These are phyloP conservation scores for Aphidius ervi DNA, from an alignment of 1,140 invertebrate species.

Conservation along the genomic window DNA sequence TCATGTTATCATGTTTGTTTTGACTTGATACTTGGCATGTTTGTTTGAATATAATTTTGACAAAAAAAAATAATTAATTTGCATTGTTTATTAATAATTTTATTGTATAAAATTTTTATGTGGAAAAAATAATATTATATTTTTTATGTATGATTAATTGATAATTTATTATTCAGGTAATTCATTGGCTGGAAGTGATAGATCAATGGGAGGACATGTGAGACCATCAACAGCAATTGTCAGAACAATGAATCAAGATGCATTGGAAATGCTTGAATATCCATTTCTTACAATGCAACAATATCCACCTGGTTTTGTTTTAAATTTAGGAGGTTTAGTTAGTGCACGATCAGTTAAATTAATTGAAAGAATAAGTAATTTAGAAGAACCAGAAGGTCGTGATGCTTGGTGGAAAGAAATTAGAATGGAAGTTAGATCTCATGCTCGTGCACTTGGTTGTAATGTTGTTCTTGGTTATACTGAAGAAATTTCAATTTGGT, in stretches of 20 bases:
- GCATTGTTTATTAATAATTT: not conserved
- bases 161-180: slow-evolving; percentile 54
- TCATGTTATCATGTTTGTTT: too few species aligned
- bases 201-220: slow-evolving; percentile 46
- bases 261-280: slow-evolving; percentile 84
- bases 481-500: slow-evolving; percentile 88
- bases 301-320: slow-evolving; percentile 83
- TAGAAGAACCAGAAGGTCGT: slow-evolving; percentile 84
- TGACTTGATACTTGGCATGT: too few species aligned
- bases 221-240: slow-evolving; percentile 53
- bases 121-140: not conserved
- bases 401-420: slow-evolving; percentile 96
- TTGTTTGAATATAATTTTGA: too few species aligned
- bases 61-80: slow-evolving; percentile 1
- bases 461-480: slow-evolving; percentile 92
- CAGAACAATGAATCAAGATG: slow-evolving; percentile 64
- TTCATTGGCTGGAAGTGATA: slow-evolving; percentile 63
- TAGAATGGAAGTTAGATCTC: slow-evolving; percentile 88
- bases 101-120: not conserved
- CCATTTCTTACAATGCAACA: slow-evolving; percentile 92
- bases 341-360: slow-evolving; percentile 84
- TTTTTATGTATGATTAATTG: not conserved
- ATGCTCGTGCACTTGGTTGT: slow-evolving; percentile 83
- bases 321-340: slow-evolving; percentile 85
- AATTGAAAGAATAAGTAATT: slow-evolving; percentile 73